Conservation (phyloP, 92 coral and sea anemone genomes). For the Pocillopora meandrina region DNA sequence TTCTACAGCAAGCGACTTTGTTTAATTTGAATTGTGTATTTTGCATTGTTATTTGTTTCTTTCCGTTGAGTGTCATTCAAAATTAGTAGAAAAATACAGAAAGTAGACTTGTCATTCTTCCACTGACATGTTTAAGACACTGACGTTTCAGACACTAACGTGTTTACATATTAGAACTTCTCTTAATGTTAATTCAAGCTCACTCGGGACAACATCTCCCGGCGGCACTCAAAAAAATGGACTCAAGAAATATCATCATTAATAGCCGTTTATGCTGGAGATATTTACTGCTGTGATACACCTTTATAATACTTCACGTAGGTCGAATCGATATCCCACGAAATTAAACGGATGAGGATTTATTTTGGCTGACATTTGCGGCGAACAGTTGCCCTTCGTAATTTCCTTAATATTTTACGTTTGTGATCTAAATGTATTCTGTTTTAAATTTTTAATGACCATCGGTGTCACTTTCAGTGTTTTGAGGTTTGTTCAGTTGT, state of each 20-base stretch:
- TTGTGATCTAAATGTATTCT: slow-evolving; percentile 17
- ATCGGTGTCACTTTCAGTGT: slow-evolving; percentile 51
- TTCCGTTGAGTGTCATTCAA: background rate
- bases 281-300: background rate
- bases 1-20: background rate
- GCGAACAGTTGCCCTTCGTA: slow-evolving; percentile 1
- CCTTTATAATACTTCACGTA: background rate
- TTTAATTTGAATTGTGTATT: slow-evolving; percentile 22
- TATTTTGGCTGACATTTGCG: background rate
- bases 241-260: background rate
- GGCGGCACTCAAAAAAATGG: too few relatives aligned
- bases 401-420: background rate
- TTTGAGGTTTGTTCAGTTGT: slow-evolving; percentile 33
- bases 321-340: background rate
- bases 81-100: too few relatives aligned
- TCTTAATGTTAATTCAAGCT: background rate
- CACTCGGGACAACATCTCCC: background rate
- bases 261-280: background rate
- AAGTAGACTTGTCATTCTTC: slow-evolving; percentile 10
- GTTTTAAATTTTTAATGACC: slow-evolving; percentile 50
- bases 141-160: background rate
- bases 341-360: slow-evolving; percentile 13
- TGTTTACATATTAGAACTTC: slow-evolving; percentile 5
- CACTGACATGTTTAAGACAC: background rate
- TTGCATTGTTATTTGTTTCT: background rate